phyloP scores from a whole-genome alignment of 2,888 invertebrate species.

The Arrhopalites spinosus region DNA sequence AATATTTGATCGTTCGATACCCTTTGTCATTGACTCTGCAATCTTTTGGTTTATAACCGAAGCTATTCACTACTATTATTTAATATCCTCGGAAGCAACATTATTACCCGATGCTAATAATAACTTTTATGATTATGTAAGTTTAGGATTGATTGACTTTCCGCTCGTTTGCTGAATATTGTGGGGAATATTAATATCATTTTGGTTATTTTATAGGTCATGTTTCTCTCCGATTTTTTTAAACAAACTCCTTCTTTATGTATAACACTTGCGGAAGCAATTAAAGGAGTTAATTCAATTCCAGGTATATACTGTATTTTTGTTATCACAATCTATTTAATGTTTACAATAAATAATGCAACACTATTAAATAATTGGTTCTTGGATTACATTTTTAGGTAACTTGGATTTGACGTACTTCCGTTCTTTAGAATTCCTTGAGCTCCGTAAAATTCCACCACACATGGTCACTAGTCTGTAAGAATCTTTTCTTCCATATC shows the following conservation, averaged over 20 bases:
- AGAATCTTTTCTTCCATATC: too few relatives aligned
- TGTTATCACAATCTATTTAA: neutral
- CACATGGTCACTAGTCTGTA: constrained; percentile 43
- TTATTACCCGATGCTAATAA: constrained; percentile 29
- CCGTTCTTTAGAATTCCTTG: constrained; percentile 47
- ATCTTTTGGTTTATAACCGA: constrained; percentile 45
- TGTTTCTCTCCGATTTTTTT: constrained; percentile 54
- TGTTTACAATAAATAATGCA: neutral
- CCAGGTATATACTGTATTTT: constrained; percentile 3
- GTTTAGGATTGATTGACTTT: too few relatives aligned
- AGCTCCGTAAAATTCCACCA: constrained; percentile 51
- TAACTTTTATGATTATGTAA: constrained; percentile 45
- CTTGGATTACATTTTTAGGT: too few relatives aligned
- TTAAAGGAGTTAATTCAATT: constrained; percentile 32
- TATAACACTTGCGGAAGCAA: constrained; percentile 43
- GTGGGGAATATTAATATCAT: too few relatives aligned
- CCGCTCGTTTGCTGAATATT: too few relatives aligned
- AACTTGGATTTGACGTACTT: constrained; percentile 49
- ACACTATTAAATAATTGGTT: too few relatives aligned
- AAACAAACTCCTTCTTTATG: constrained; percentile 53
- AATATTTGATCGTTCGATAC: constrained; percentile 50
- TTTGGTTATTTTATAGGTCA: constrained; percentile 33
- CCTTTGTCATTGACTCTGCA: constrained; percentile 51
- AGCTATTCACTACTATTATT: constrained; percentile 41
- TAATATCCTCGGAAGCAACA: constrained; percentile 34